Evolutionary conservation across 2,113 vertebrate genomes (phyloP).

Genomic region (Eleginops maclovinus): DNA sequence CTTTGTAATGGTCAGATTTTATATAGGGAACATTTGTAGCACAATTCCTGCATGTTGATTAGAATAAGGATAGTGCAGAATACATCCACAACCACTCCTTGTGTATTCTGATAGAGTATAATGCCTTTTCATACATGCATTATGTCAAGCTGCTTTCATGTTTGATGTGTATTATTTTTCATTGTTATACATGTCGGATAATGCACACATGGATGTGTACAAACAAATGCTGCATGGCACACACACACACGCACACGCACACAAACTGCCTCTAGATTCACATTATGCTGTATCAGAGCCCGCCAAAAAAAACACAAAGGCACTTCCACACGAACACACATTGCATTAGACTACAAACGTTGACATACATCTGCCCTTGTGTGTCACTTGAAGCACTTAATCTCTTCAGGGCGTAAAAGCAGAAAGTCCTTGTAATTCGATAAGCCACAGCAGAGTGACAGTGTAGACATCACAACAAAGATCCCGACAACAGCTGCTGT

Average conservation of each 20-base stretch:
- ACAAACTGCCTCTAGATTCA: background rate
- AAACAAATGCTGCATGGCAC: background rate
- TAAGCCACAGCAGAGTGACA: slow-evolving; percentile 35
- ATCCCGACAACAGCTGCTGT: slow-evolving; percentile 9
- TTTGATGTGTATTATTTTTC: background rate
- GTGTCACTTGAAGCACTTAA: slow-evolving; percentile 44
- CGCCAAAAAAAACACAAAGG: background rate
- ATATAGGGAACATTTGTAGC: background rate
- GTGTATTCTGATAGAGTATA: background rate
- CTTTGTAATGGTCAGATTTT: background rate
- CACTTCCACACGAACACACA: slow-evolving; percentile 1
- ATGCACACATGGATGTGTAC: background rate
- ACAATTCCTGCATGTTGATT: background rate
- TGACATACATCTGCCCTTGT: slow-evolving; percentile 27
- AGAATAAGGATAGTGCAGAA: background rate
- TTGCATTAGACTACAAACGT: background rate
- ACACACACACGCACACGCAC: background rate
- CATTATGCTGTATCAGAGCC: background rate
- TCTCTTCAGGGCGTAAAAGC: slow-evolving; percentile 34
- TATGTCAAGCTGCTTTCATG: background rate
- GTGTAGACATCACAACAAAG: slow-evolving; percentile 21
- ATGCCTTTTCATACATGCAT: background rate
- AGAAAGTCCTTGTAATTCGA: slow-evolving; percentile 37
- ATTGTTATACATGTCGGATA: background rate
- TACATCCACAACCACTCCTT: background rate